Evolutionary conservation across 2,888 invertebrate species (phyloP), one percentile per base, ranked within the genome.

Genomic region (Anaspis maculata): DNA sequence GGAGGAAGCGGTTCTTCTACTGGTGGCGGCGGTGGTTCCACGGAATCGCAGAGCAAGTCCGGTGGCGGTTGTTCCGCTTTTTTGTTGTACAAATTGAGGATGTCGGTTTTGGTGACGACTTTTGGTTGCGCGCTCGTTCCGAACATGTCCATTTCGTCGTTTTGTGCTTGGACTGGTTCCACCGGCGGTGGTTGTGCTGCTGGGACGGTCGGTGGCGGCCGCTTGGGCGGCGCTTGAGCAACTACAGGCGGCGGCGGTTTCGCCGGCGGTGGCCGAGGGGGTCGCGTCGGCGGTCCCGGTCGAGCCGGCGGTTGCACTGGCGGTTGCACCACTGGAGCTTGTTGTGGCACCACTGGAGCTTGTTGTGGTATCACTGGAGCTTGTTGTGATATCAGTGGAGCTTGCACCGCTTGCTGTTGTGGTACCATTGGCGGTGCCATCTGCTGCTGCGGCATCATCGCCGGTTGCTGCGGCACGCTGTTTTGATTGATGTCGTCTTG

Each of bases 391-490:
- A 19, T 5, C 15, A 69, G 44, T 26, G 39, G 30, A 11, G 33
- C 37, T 11, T 46, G 53, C 3, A 49, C 48, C 19, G 36, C 36
- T 11, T 54, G 52, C 25, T 46, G 66, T 15, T 66, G 68, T 26
- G 71, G 71, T 1, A 66, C 67, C 24, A 70, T 72, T 15, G 54
- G 59, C 14, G 66, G 63, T 21, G 70, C 73, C 15, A n/a, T n/a
- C 72, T 2, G 69, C 56, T 3, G 59, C 49, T 25, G 19, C 23
- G 23, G 23, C 19, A 29, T 21, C 14, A 5, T 23, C 27, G n/a
- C n/a, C n/a, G n/a, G n/a, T 25, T 29, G 34, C 9, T 10, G 14
- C 3, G 13, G 12, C 7, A 15, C 30, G 3, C 53, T 57, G 46
- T 64, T 44, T 44, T 69, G 67, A 44, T 69, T 71, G 7, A 68